These are phyloP conservation scores for Isurus oxyrinchus DNA, from an alignment of 2,113 vertebrate species.

Conservation along the genomic window DNA sequence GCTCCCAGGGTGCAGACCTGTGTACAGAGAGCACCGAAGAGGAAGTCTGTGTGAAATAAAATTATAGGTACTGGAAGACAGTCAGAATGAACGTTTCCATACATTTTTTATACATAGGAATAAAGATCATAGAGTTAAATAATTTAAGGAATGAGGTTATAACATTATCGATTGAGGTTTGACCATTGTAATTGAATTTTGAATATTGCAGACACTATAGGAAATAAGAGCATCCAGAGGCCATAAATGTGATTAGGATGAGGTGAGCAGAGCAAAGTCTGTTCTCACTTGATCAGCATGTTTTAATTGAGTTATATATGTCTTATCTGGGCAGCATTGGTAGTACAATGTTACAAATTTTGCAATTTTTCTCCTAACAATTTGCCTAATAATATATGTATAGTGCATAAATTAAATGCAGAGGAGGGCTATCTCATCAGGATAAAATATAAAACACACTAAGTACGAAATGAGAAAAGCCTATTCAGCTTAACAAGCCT, in stretches of 20 bases:
- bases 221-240: not conserved
- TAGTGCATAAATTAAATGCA: not conserved
- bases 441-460: not conserved
- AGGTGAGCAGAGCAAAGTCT: not conserved
- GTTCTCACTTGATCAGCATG: not conserved
- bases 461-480: not conserved
- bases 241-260: conserved; percentile 1
- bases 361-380: not conserved
- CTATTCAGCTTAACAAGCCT: not conserved
- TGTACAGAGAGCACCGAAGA: not conserved
- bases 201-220: not conserved
- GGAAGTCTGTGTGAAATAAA: not conserved
- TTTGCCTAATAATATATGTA: not conserved
- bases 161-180: not conserved
- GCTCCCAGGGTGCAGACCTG: not conserved
- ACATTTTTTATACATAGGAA: not conserved
- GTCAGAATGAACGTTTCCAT: not conserved
- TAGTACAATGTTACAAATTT: not conserved
- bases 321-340: not conserved
- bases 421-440: not conserved
- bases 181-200: not conserved
- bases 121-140: not conserved
- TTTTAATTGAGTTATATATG: not conserved
- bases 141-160: not conserved
- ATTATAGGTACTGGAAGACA: not conserved